Evolutionary conservation across 2,888 invertebrate species (phyloP).

Genomic region (Amphipyra berbera): DNA sequence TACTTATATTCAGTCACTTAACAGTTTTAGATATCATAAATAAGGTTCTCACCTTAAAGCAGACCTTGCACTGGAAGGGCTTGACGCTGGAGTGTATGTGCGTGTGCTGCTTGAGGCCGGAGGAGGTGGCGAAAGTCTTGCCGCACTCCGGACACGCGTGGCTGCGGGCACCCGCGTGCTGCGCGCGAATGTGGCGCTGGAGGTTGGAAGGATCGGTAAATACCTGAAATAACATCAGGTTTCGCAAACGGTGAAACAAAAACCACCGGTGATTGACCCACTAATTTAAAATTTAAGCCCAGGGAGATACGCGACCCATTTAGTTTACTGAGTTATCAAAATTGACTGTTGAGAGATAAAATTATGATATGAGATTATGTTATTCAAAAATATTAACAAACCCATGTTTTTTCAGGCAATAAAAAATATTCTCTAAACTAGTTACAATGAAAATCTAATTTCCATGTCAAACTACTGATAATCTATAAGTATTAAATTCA

Average conservation of each 20-base stretch:
- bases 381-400: constrained; percentile 25
- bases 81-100: constrained; percentile 99
- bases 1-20: no score
- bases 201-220: constrained; percentile 99
- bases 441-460: constrained; percentile 10
- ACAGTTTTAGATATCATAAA: neutral
- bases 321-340: constrained; percentile 1
- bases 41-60: constrained; percentile 93
- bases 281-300: constrained; percentile 49
- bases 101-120: constrained; percentile 99
- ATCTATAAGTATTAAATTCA: constrained; percentile 62
- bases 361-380: constrained; percentile 17
- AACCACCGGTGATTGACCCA: constrained; percentile 54
- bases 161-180: constrained; percentile 98
- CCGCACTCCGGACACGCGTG: constrained; percentile 99
- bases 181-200: constrained; percentile 98
- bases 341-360: constrained; percentile 20
- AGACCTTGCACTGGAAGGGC: constrained; percentile 99
- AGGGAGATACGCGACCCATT: constrained; percentile 37
- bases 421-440: constrained; percentile 18
- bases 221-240: constrained; percentile 92
- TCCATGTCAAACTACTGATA: constrained; percentile 24
- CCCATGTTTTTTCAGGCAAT: constrained; percentile 54
- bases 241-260: constrained; percentile 77
- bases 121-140: constrained; percentile 99